phyloP scores from a whole-genome alignment of 1,140 invertebrate species.

The Pentalonia nigronervosa region DNA sequence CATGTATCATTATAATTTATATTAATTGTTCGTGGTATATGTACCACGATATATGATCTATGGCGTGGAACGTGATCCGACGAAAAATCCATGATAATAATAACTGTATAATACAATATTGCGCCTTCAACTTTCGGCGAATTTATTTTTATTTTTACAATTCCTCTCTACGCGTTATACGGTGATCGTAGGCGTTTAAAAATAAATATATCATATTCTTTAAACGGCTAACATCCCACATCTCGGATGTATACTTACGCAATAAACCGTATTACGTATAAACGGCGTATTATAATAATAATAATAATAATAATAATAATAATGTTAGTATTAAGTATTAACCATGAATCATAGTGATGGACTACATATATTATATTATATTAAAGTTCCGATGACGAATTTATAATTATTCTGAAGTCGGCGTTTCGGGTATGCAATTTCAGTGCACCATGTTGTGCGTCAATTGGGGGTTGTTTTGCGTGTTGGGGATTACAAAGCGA shows the following conservation, averaged over 20 bases:
- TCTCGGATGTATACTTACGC: not conserved
- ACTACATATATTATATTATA: not conserved
- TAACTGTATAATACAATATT: not conserved
- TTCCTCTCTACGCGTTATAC: not conserved
- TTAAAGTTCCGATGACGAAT: not conserved
- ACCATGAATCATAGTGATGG: not conserved
- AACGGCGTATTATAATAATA: too few species aligned
- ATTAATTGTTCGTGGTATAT: not conserved
- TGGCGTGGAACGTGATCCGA: not conserved
- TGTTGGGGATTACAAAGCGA: not conserved
- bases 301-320: too few species aligned
- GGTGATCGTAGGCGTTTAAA: not conserved
- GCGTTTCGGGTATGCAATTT: conserved; percentile 22
- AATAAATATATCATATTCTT: not conserved
- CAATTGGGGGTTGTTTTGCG: not conserved
- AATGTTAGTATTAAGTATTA: not conserved
- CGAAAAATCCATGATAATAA: not conserved
- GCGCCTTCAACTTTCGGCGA: not conserved
- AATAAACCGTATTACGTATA: not conserved
- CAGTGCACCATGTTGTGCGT: not conserved
- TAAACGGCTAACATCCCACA: not conserved
- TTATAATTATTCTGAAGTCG: not conserved
- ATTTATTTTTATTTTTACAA: not conserved
- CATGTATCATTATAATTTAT: not conserved
- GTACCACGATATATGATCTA: not conserved